Percentiles rank a stretch among this genome's conserved stretches.
These are phyloP conservation scores for Noctua janthe DNA, from an alignment of 2,888 invertebrate species.

Conservation along the genomic window DNA sequence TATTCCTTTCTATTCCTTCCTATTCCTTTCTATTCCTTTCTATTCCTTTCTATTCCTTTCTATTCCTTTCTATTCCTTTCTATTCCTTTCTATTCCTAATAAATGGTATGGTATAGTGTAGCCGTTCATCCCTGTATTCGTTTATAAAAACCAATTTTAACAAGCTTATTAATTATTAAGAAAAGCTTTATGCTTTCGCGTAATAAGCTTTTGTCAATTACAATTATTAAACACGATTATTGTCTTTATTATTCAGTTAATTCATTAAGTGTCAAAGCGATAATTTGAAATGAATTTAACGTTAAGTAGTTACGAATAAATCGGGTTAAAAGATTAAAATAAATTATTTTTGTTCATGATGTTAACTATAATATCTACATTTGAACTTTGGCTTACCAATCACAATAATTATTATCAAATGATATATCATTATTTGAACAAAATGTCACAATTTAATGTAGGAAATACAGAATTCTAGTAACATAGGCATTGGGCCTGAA, in stretches of 20 bases:
- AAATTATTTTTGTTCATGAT: background rate
- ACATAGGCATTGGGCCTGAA: background rate
- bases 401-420: background rate
- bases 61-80: too few relatives aligned
- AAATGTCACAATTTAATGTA: background rate
- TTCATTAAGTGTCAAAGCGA: constrained; percentile 71
- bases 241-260: constrained; percentile 76
- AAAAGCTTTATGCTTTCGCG: background rate
- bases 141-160: background rate
- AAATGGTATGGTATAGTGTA: background rate
- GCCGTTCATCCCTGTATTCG: background rate
- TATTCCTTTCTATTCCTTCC: too few relatives aligned
- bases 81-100: too few relatives aligned
- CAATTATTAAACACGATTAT: constrained; percentile 53
- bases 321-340: constrained; percentile 1
- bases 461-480: background rate
- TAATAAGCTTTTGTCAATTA: background rate
- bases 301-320: constrained; percentile 68
- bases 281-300: constrained; percentile 77
- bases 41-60: too few relatives aligned
- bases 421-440: background rate
- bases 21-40: too few relatives aligned
- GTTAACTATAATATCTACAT: background rate
- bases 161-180: background rate
- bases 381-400: background rate